Evolutionary conservation across 2,888 invertebrate species (phyloP).

Genomic region (Nymphalis urticae): DNA sequence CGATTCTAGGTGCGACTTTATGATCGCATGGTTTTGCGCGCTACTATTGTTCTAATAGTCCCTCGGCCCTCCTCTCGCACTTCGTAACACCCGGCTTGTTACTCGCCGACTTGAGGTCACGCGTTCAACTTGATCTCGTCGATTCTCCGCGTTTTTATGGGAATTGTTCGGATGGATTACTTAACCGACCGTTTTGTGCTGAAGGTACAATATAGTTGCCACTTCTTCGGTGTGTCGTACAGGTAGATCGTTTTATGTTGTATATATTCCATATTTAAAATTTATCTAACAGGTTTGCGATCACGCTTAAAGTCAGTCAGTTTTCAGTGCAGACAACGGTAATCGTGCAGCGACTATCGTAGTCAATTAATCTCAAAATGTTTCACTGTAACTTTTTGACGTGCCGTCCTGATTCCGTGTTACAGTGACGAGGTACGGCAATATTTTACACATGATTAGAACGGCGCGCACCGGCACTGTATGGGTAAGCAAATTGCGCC

Average conservation of each 20-base stretch:
- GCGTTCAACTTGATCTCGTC: constrained; percentile 65
- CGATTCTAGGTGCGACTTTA: constrained; percentile 72
- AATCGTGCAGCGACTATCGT: constrained; percentile 64
- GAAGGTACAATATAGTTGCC: constrained; percentile 44
- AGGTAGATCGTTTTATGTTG: neutral
- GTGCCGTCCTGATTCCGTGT: constrained; percentile 67
- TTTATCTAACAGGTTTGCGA: constrained; percentile 28
- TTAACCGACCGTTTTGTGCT: constrained; percentile 48
- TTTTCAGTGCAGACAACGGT: constrained; percentile 51
- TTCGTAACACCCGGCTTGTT: constrained; percentile 61
- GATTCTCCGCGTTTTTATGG: constrained; percentile 66
- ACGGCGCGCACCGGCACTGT: constrained; percentile 68
- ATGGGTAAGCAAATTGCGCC: constrained; percentile 81
- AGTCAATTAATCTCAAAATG: constrained; percentile 67
- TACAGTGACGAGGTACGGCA: constrained; percentile 69
- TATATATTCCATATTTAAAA: neutral
- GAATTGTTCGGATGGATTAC: constrained; percentile 55
- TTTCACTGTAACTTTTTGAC: constrained; percentile 67
- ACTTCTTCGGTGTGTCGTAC: neutral
- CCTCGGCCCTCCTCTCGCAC: constrained; percentile 54
- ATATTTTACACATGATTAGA: constrained; percentile 82
- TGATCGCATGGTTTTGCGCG: constrained; percentile 73
- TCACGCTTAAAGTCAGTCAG: constrained; percentile 40
- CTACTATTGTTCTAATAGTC: constrained; percentile 76
- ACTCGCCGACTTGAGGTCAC: constrained; percentile 63